A percentile compares a stretch with the other conserved stretches of the same genome.
phyloP scores from a whole-genome alignment of 2,797 vertebrate species.

The Chiroxiphia lanceolata region DNA sequence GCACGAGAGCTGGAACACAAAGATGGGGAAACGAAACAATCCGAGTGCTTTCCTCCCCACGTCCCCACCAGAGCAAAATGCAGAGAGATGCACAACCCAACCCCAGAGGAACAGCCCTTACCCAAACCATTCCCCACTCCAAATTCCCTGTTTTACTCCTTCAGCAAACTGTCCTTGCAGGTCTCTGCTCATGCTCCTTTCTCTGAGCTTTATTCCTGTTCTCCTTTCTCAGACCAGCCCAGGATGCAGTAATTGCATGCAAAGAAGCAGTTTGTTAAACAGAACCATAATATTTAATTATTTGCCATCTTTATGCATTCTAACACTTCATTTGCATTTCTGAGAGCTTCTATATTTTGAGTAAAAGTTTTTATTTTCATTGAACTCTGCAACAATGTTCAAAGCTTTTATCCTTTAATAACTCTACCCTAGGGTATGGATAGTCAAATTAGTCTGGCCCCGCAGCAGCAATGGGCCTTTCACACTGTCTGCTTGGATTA shows the following conservation, averaged over 20 bases:
- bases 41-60: background rate
- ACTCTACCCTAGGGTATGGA: background rate
- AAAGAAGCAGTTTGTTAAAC: constrained; percentile 22
- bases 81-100: background rate
- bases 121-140: background rate
- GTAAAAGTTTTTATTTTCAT: background rate
- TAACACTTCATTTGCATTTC: constrained; percentile 23
- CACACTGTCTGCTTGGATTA: background rate
- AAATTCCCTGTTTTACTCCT: background rate
- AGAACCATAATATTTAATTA: background rate
- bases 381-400: background rate
- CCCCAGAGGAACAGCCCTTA: background rate
- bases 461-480: background rate
- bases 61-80: background rate
- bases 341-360: background rate
- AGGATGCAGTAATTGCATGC: background rate
- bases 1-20: background rate
- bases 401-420: constrained; percentile 3
- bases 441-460: background rate
- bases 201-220: background rate
- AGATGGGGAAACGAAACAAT: background rate
- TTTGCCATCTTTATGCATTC: background rate
- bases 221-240: background rate
- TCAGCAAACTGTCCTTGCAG: background rate
- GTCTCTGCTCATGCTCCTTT: background rate